Conservation (phyloP, 2,797 vertebrate genomes). For the Phaenicophaeus curvirostris region DNA sequence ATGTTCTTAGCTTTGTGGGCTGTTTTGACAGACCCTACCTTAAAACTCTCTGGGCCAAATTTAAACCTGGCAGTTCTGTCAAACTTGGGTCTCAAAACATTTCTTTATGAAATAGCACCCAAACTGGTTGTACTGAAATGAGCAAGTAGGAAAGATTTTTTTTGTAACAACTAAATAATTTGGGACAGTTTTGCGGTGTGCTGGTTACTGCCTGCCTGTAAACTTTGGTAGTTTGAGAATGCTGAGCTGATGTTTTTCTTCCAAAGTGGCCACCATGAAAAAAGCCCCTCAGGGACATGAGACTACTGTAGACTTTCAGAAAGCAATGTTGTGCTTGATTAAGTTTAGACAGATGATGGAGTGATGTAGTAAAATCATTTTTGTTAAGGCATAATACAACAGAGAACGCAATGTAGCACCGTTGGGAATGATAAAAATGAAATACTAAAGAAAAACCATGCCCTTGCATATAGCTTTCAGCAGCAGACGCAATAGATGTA, state of each 20-base stretch:
- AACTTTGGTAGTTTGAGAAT: conserved; percentile 34
- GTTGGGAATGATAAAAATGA: conserved; percentile 61
- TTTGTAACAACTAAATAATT: neutral
- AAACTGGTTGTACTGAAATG: neutral
- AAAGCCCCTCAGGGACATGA: conserved; percentile 13
- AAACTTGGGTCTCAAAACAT: neutral
- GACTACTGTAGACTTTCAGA: conserved; percentile 46
- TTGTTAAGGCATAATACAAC: conserved; percentile 56
- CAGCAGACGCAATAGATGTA: conserved; percentile 38
- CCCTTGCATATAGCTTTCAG: conserved; percentile 45
- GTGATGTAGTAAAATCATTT: conserved; percentile 71
- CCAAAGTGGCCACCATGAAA: conserved; percentile 49
- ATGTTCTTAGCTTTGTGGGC: neutral
- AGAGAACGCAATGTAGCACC: conserved; percentile 1
- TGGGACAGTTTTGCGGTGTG: neutral
- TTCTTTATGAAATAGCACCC: neutral
- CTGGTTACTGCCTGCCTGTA: neutral
- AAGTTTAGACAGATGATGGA: conserved; percentile 71
- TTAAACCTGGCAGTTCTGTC: neutral
- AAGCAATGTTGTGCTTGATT: conserved; percentile 70
- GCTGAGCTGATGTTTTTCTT: conserved; percentile 49
- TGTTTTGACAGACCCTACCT: neutral
- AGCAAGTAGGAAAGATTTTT: neutral
- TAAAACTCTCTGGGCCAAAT: neutral
- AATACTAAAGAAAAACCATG: conserved; percentile 39